phyloP scores from a whole-genome alignment of 2,797 vertebrate species.

The Cheirogaleus major region DNA sequence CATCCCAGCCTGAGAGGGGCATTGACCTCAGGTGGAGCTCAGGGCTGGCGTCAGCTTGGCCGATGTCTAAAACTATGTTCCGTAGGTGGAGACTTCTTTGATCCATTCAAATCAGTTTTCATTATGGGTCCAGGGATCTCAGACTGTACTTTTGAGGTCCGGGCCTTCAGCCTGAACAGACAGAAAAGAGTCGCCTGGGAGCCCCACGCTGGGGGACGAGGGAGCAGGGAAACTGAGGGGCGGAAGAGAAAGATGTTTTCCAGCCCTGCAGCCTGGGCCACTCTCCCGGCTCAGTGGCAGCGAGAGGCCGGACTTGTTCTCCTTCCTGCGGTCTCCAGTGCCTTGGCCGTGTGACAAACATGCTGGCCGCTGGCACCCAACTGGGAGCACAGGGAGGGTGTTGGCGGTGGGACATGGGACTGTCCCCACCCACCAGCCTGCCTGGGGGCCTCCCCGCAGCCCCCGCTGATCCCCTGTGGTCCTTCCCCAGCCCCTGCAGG shows the following conservation, averaged over 20 bases:
- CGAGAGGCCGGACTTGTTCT: background rate
- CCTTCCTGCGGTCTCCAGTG: background rate
- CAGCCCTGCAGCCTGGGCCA: fast-evolving
- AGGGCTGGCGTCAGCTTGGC: background rate
- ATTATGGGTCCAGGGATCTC: background rate
- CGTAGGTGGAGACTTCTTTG: background rate
- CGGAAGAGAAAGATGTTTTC: fast-evolving
- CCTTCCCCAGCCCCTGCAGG: constrained; percentile 77
- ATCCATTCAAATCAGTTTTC: background rate
- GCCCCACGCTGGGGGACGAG: background rate
- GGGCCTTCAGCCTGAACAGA: background rate
- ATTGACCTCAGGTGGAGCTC: background rate
- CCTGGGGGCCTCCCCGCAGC: too few species aligned
- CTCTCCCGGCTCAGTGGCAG: fast-evolving
- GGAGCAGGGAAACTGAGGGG: background rate
- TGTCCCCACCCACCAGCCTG: fast-evolving
- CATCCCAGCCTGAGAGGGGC: fast-evolving
- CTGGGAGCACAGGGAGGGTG: too few species aligned
- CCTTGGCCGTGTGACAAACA: background rate
- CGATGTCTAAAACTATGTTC: background rate
- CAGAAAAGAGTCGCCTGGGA: background rate
- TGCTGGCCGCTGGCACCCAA: fast-evolving
- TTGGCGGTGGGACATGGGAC: too few species aligned
- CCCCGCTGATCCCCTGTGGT: background rate
- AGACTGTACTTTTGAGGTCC: background rate